A percentile compares a stretch with the other conserved stretches of the same genome.
phyloP scores from a whole-genome alignment of 2,113 vertebrate genomes.

The Sinocyclocheilus anshuiensis region DNA sequence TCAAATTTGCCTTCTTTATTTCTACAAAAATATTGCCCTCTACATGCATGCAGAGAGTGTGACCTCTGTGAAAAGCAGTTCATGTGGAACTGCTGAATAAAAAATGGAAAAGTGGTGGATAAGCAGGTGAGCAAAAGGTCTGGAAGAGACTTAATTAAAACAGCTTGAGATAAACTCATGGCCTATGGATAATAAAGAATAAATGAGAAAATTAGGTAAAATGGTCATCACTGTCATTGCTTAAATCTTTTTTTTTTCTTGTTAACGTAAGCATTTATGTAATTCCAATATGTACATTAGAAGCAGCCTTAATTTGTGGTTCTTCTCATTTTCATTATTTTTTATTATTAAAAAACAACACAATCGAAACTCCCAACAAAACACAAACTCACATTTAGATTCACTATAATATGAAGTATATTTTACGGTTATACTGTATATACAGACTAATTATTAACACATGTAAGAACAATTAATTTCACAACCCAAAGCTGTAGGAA shows the following conservation, averaged over 20 bases:
- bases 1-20: not conserved
- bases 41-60: not conserved
- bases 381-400: not conserved
- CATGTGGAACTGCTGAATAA: too few species aligned
- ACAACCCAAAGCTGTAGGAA: not conserved
- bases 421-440: not conserved
- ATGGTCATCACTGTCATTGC: too few species aligned
- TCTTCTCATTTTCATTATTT: too few species aligned
- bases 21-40: not conserved
- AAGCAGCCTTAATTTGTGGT: too few species aligned
- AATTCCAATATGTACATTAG: not conserved
- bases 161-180: too few species aligned
- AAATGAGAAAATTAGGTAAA: too few species aligned
- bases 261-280: not conserved
- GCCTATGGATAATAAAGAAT: too few species aligned
- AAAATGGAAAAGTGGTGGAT: too few species aligned
- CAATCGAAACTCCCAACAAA: not conserved
- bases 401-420: not conserved
- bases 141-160: too few species aligned
- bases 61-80: slow-evolving; percentile 9
- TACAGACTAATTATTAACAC: not conserved
- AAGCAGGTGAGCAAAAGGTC: too few species aligned
- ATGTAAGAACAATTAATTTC: not conserved
- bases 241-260: too few species aligned
- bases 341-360: not conserved